Evolutionary conservation across 2,113 vertebrate species (phyloP), one percentile per base, ranked within the genome.

Genomic region (Polypterus bichir): DNA sequence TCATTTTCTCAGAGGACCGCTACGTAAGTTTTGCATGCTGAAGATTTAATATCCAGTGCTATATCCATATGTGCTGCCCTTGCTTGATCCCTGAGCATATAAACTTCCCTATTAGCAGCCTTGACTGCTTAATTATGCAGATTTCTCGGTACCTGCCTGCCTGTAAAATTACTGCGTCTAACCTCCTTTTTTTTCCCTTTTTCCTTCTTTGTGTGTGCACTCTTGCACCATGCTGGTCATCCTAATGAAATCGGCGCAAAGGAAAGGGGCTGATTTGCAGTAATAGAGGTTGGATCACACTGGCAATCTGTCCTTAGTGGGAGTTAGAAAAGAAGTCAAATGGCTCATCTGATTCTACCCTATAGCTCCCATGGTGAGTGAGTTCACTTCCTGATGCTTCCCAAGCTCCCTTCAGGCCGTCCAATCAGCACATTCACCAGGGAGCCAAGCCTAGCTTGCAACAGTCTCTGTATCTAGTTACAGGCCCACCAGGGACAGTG

Each of bases 381-480:
- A 94, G 89, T 91, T 96, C 92, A 93, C 90, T 94, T 94, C 92
- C 91, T 90, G 84, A 90, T 83, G 81, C 88, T 87, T 84, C 86
- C 88, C 77, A 83, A 85, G 85, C 90, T 90, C 87, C 90, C 89
- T 89, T 85, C 78, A 69, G 87, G 87, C 88, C 88, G 88, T 83
- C 92, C 91, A 93, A 94, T 94, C 90, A 92, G 90, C 76, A 64
- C 73, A 83, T 87, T 81, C 87, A 85, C 86, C 80, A 70, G 80
- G 76, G 85, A 88, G 83, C 89, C 86, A 83, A 82, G 87, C 86
- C 90, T 88, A 79, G 87, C 89, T 88, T 82, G 68, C 85, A 90
- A 88, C 86, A 89, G 88, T 91, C 88, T 93, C 91, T 83, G 90
- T 89, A 94, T 92, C 90, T 91, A 92, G 91, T 92, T 91, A 92